A percentile compares a stretch with the other conserved stretches of the same genome.
Conservation (phyloP, 2,888 invertebrate species). For the Timema cristinae region DNA sequence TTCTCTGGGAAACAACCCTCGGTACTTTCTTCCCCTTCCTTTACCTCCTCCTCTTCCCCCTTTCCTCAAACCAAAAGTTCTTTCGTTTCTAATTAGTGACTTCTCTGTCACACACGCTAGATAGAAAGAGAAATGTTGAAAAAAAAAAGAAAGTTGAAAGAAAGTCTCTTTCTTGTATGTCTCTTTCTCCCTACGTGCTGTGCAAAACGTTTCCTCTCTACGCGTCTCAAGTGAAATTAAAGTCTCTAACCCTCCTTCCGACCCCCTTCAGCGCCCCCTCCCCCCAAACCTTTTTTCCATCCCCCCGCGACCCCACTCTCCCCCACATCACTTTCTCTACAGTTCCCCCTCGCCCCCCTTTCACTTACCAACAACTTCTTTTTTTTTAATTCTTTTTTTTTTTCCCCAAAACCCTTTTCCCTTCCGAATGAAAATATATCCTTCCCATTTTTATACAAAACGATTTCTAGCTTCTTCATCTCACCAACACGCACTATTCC, state of each 20-base stretch:
- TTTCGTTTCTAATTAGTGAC: slow-evolving; percentile 17
- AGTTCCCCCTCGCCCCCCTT: no score
- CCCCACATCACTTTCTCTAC: no score
- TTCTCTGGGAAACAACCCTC: slow-evolving; percentile 5
- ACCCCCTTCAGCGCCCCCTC: background rate
- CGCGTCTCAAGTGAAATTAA: slow-evolving; percentile 39
- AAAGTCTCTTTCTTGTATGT: slow-evolving; percentile 1
- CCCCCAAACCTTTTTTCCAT: background rate
- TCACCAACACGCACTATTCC: no score
- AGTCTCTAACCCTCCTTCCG: slow-evolving; percentile 33
- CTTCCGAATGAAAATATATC: no score
- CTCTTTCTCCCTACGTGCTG: slow-evolving; percentile 5
- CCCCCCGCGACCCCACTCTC: no score
- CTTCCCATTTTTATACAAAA: no score
- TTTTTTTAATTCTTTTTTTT: no score
- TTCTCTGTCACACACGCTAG: slow-evolving; percentile 12
- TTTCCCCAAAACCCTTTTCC: no score
- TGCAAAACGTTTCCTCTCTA: slow-evolving; percentile 19
- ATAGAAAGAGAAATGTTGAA: slow-evolving; percentile 5
- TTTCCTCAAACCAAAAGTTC: slow-evolving; percentile 9
- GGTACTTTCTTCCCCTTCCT: slow-evolving; percentile 1
- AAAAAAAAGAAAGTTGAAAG: background rate
- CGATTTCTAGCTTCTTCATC: no score
- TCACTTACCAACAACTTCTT: no score
- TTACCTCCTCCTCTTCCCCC: background rate